Conservation (phyloP, 2,888 invertebrate genomes). For the Melanargia galathea region DNA sequence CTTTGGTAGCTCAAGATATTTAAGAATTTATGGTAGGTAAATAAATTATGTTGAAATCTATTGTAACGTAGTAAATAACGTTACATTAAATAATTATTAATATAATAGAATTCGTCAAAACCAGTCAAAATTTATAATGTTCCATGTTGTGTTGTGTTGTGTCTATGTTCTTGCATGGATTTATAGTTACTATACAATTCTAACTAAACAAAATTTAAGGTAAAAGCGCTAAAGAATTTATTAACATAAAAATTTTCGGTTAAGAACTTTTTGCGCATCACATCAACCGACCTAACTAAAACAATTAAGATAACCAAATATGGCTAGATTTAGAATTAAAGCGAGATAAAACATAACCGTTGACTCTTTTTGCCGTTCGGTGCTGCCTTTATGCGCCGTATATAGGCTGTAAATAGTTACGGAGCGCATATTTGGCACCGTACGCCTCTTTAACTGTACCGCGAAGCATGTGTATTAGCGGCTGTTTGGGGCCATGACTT, state of each 20-base stretch:
- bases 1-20: too few relatives aligned
- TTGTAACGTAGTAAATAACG: too few relatives aligned
- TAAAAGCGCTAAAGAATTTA: slow-evolving; percentile 11
- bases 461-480: slow-evolving; percentile 74
- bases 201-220: not conserved
- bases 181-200: not conserved
- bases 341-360: slow-evolving; percentile 45
- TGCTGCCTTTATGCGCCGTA: slow-evolving; percentile 68
- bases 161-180: too few relatives aligned
- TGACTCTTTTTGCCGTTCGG: slow-evolving; percentile 53
- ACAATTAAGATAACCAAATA: slow-evolving; percentile 54
- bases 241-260: slow-evolving; percentile 1
- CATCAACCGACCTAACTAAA: slow-evolving; percentile 37
- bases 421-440: slow-evolving; percentile 76
- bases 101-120: too few relatives aligned
- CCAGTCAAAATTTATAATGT: too few relatives aligned
- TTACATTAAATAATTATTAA: too few relatives aligned
- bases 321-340: slow-evolving; percentile 46
- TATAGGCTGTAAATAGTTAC: slow-evolving; percentile 70
- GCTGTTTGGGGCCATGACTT: slow-evolving; percentile 37
- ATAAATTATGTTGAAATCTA: too few relatives aligned
- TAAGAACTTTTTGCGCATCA: slow-evolving; percentile 40
- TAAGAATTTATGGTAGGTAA: too few relatives aligned
- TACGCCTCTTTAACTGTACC: slow-evolving; percentile 67
- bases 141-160: too few relatives aligned